phyloP scores from a whole-genome alignment of 2,888 invertebrate species.

The Chaetogeoica ovagalla region DNA sequence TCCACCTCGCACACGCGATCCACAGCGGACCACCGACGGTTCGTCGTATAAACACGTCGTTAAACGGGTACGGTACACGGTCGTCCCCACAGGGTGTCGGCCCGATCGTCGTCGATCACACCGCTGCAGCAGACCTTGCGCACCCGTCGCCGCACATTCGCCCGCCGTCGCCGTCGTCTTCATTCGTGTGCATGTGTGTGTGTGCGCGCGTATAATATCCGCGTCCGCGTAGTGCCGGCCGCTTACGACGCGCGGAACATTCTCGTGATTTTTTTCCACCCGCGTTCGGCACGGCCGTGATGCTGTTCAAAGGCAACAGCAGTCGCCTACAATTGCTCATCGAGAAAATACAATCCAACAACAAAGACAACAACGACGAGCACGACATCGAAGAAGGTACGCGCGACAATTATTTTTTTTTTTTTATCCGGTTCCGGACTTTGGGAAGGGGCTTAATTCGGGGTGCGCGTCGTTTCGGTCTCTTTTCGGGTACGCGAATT shows the following conservation, averaged over 20 bases:
- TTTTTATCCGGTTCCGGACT: too few relatives aligned
- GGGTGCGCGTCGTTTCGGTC: too few relatives aligned
- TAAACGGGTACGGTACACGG: not conserved
- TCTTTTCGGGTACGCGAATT: too few relatives aligned
- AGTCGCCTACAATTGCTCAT: slow-evolving; percentile 80
- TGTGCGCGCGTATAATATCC: not conserved
- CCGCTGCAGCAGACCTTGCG: too few relatives aligned
- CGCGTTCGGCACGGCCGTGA: slow-evolving; percentile 58
- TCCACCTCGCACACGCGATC: not conserved
- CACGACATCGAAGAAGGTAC: slow-evolving; percentile 49
- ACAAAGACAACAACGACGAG: slow-evolving; percentile 66
- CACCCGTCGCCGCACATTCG: too few relatives aligned
- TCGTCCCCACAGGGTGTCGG: not conserved
- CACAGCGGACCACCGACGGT: not conserved
- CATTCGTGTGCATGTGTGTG: not conserved
- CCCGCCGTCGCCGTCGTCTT: not conserved
- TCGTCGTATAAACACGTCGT: too few relatives aligned
- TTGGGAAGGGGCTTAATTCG: too few relatives aligned
- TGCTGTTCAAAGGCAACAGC: slow-evolving; percentile 87
- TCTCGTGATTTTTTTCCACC: not conserved
- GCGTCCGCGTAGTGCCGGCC: too few relatives aligned
- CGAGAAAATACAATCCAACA: slow-evolving; percentile 83
- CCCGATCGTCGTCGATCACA: not conserved
- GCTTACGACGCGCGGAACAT: not conserved
- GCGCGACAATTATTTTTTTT: too few relatives aligned